These are phyloP conservation scores for Porites lutea DNA, from an alignment of 64 coral and sea anemone genomes.

Conservation along the genomic window DNA sequence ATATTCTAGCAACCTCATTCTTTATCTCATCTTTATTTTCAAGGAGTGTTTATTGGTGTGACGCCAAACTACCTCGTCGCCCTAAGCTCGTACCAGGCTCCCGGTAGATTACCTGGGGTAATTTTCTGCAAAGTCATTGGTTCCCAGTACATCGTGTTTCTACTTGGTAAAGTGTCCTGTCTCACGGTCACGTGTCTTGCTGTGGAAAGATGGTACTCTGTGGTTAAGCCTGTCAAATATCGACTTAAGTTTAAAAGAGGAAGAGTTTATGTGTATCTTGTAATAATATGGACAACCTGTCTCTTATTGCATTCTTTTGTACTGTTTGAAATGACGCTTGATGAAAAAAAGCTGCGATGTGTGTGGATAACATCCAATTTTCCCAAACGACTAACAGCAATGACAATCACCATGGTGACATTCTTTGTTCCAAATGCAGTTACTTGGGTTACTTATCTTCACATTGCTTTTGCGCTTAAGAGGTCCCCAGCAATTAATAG, in stretches of 20 bases:
- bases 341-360: no score
- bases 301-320: conserved; percentile 55
- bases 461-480: conserved; percentile 36
- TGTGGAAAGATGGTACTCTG: conserved; percentile 76
- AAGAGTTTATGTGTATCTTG: conserved; percentile 25
- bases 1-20: no score
- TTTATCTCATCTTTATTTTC: neutral
- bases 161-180: conserved; percentile 56
- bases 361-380: no score
- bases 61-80: conserved; percentile 12
- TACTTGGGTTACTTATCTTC: conserved; percentile 61
- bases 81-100: neutral
- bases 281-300: conserved; percentile 52
- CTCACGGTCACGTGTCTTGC: conserved; percentile 71
- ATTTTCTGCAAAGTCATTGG: conserved; percentile 34
- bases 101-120: neutral
- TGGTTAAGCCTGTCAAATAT: conserved; percentile 58
- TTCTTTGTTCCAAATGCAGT: conserved; percentile 72
- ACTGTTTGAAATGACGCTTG: conserved; percentile 26
- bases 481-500: neutral
- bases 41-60: conserved; percentile 15
- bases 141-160: conserved; percentile 62
- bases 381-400: no score
- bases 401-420: conserved; percentile 37
- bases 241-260: conserved; percentile 44